Percentiles rank a stretch among this genome's conserved stretches.
phyloP scores from a whole-genome alignment of 64 coral and sea anemone genomes.

The Trachythela sp. region DNA sequence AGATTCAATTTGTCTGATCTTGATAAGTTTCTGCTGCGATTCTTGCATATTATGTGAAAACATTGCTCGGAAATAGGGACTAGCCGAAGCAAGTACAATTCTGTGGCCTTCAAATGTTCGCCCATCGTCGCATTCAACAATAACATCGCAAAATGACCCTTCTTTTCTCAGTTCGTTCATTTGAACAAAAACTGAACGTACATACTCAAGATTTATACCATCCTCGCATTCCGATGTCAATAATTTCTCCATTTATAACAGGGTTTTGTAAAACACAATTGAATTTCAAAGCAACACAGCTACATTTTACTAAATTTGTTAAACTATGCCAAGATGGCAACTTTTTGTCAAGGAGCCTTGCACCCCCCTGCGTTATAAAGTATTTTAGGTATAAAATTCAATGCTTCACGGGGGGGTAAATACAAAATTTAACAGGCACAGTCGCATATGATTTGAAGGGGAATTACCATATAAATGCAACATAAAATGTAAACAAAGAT shows the following conservation, averaged over 20 bases:
- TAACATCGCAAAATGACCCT: constrained; percentile 11
- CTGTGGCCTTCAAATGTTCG: constrained; percentile 17
- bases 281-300: neutral
- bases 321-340: no score
- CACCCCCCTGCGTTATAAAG: no score
- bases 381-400: no score
- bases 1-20: neutral
- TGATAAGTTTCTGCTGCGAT: constrained; percentile 14
- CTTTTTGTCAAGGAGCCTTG: no score
- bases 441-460: no score
- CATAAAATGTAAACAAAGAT: no score
- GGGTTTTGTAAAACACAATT: neutral
- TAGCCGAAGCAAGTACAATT: constrained; percentile 18
- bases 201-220: neutral
- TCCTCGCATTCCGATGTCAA: neutral
- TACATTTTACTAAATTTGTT: neutral
- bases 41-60: constrained; percentile 29
- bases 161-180: constrained; percentile 10
- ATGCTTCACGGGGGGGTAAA: no score
- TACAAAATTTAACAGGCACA: no score
- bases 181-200: constrained; percentile 18
- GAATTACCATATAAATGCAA: no score
- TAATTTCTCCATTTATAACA: neutral
- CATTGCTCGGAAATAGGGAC: constrained; percentile 27
- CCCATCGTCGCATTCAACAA: constrained; percentile 32